These are phyloP conservation scores for Plemyria rubiginata DNA, from an alignment of 2,888 invertebrate genomes.

Conservation along the genomic window DNA sequence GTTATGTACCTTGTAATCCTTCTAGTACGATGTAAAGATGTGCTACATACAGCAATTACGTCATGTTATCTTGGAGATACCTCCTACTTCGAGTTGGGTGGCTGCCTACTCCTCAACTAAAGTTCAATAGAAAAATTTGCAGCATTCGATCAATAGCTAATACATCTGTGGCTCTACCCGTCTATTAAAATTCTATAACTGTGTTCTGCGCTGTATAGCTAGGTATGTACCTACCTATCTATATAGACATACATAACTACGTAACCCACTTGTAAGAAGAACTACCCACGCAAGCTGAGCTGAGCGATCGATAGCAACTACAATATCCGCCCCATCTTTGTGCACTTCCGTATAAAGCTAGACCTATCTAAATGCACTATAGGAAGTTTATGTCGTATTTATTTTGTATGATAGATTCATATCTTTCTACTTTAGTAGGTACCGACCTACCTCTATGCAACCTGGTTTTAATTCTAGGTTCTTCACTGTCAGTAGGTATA, in stretches of 20 bases:
- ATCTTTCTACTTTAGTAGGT: too few species aligned
- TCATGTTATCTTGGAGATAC: background rate
- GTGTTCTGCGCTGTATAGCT: background rate
- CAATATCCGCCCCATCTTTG: slow-evolving; percentile 29
- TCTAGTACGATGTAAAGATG: background rate
- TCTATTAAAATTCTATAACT: background rate
- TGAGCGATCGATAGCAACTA: slow-evolving; percentile 37
- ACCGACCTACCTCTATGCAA: too few species aligned
- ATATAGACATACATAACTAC: background rate
- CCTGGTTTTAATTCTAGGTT: too few species aligned
- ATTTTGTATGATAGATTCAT: too few species aligned
- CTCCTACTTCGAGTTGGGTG: too few species aligned
- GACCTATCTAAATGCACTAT: background rate
- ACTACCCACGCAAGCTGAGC: slow-evolving; percentile 28
- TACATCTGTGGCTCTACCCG: background rate
- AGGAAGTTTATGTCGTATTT: slow-evolving; percentile 6
- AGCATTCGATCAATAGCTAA: background rate
- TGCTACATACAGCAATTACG: background rate
- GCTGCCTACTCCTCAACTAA: too few species aligned
- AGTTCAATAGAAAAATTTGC: background rate
- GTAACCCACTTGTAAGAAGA: slow-evolving; percentile 14
- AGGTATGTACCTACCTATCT: background rate
- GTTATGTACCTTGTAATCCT: slow-evolving; percentile 11
- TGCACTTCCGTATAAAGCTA: slow-evolving; percentile 18
- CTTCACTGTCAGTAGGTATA: too few species aligned